Evolutionary conservation across 2,888 invertebrate genomes (phyloP).

Genomic region (Hyles lineata): DNA sequence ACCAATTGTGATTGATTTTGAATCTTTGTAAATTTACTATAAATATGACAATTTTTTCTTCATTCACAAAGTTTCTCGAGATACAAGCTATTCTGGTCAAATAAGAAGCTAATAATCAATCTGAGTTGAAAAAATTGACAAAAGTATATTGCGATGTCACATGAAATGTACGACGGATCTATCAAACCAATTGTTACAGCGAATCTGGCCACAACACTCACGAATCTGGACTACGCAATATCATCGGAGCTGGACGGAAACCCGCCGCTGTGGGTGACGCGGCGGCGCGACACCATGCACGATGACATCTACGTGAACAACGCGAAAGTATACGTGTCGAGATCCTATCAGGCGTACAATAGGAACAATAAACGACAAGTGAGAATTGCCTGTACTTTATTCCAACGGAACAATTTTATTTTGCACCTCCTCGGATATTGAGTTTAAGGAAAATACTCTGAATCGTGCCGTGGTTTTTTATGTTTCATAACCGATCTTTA

Average conservation of each 20-base stretch:
- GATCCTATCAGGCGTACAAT: slow-evolving; percentile 87
- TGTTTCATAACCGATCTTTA: neutral
- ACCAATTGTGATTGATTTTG: too few relatives aligned
- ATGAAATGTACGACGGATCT: neutral
- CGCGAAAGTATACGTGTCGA: slow-evolving; percentile 89
- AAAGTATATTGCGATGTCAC: neutral
- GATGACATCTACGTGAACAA: slow-evolving; percentile 94
- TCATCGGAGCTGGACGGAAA: slow-evolving; percentile 93
- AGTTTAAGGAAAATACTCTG: slow-evolving; percentile 5
- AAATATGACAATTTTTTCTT: too few relatives aligned
- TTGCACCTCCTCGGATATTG: neutral
- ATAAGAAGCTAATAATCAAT: too few relatives aligned
- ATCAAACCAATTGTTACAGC: slow-evolving; percentile 82
- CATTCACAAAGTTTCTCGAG: too few relatives aligned
- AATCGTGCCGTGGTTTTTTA: slow-evolving; percentile 5
- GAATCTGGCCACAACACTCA: slow-evolving; percentile 89
- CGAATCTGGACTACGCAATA: slow-evolving; percentile 88
- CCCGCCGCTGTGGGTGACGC: slow-evolving; percentile 93
- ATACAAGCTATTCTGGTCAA: too few relatives aligned
- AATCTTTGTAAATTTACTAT: too few relatives aligned
- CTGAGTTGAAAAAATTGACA: neutral
- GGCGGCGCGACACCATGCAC: slow-evolving; percentile 85
- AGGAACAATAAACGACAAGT: slow-evolving; percentile 79
- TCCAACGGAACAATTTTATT: neutral
- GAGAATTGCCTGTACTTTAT: slow-evolving; percentile 35